A percentile compares a stretch with the other conserved stretches of the same genome.
Conservation (phyloP, 35 echinoderm and acorn worm species). For the Holothuria glaberrima region DNA sequence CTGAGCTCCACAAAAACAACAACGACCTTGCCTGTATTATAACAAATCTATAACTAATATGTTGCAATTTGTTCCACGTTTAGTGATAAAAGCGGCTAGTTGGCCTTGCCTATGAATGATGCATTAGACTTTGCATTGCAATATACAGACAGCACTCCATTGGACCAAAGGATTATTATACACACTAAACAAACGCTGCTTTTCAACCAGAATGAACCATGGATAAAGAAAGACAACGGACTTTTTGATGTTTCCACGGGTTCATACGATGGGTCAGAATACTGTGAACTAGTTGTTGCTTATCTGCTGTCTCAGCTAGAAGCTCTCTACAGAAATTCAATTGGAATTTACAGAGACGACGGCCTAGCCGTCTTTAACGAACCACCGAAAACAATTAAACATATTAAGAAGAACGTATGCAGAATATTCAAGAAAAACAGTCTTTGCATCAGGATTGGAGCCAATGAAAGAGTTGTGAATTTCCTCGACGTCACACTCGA, state of each 20-base stretch:
- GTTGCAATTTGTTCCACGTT: too few species aligned
- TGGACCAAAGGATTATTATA: slow-evolving; percentile 22
- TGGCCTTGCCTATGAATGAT: too few species aligned
- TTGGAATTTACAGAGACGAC: slow-evolving; percentile 5
- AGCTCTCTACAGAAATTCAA: background rate
- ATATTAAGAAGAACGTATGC: background rate
- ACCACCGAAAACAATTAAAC: background rate
- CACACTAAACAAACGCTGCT: slow-evolving; percentile 23
- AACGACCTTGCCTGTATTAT: too few species aligned
- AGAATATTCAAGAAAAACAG: background rate
- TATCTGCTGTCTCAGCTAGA: slow-evolving; percentile 9
- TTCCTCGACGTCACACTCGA: background rate
- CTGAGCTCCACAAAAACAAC: too few species aligned
- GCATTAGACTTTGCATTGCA: slow-evolving; percentile 50
- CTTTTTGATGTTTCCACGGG: slow-evolving; percentile 55
- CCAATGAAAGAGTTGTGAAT: background rate
- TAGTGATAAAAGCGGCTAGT: too few species aligned
- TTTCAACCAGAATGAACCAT: slow-evolving; percentile 42
- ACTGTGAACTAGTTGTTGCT: slow-evolving; percentile 45
- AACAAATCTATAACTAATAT: too few species aligned
- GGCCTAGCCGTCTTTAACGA: background rate
- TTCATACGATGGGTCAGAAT: slow-evolving; percentile 40
- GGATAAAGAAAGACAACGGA: slow-evolving; percentile 24
- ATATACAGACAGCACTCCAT: background rate
- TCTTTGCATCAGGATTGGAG: background rate